Evolutionary conservation across 2,113 vertebrate genomes (phyloP), one percentile per base, ranked within the genome.

Genomic region (Larimichthys crocea): DNA sequence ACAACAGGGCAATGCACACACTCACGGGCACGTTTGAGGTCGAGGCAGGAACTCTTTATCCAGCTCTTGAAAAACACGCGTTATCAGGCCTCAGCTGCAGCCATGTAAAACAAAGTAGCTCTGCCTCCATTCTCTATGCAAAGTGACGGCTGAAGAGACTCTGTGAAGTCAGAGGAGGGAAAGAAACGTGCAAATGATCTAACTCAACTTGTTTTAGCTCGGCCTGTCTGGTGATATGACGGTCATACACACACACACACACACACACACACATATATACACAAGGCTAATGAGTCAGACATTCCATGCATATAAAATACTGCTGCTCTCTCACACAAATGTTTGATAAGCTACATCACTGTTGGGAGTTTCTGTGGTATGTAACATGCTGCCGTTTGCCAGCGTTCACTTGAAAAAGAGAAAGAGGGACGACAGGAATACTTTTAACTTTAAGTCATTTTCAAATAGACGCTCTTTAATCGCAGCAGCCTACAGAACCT

Each of bases 261-360:
- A 12, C 29, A 15, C 61, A 66, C 70, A 75, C 65, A 67, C 40
- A 66, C 63, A 71, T 68, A 63, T 76, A 59, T 49, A 59, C 50
- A 40, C 46, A 76, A 1, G 60, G 48, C 24, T 63, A 73, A 84
- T 86, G 85, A 85, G 81, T 87, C 89, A 91, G 70, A 87, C 78
- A 86, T 83, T 83, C 80, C 83, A 69, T 40, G 61, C 75, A 87
- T 75, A 66, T 80, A 63, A 82, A 86, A 89, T 40, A 52, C 20
- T 7, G 56, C 68, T 70, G 67, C 61, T 81, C 73, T 72, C 66
- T 76, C 42, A 29, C 42, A 29, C 75, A 84, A 86, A 82, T 64
- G 40, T 70, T 84, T 88, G 62, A 89, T 87, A 86, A 69, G 76
- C 56, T 66, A n/a, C 31, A 50, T 79, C 86, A 63, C 44, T 59